Percentiles rank a stretch among this genome's conserved stretches.
phyloP scores from a whole-genome alignment of 1,140 invertebrate genomes.

The Dendrolimus kikuchii region DNA sequence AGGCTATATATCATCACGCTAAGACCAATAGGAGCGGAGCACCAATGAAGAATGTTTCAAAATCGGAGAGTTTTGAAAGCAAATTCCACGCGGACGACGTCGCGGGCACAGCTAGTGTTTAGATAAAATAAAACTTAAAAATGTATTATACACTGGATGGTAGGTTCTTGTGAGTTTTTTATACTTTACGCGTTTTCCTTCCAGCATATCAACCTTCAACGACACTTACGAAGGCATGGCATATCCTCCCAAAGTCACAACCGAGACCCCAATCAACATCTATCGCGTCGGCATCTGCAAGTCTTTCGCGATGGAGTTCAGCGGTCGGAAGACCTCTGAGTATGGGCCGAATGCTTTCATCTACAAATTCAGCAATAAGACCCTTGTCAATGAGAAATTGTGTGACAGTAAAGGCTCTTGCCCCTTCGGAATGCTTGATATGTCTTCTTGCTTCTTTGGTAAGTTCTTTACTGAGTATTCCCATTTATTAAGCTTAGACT shows the following conservation, averaged over 20 bases:
- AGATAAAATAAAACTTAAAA: too few species aligned
- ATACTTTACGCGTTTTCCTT: background rate
- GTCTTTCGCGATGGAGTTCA: constrained; percentile 8
- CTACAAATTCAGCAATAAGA: constrained; percentile 12
- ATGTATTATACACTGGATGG: too few species aligned
- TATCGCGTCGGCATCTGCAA: constrained; percentile 12
- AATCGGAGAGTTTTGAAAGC: too few species aligned
- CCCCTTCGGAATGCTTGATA: constrained; percentile 10
- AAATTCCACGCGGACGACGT: too few species aligned
- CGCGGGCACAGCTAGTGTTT: too few species aligned
- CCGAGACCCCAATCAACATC: constrained; percentile 11
- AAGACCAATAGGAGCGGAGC: too few species aligned
- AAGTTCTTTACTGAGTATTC: background rate
- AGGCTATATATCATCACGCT: too few species aligned
- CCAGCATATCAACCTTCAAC: constrained; percentile 4
- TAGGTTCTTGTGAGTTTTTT: too few species aligned
- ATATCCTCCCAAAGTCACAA: constrained; percentile 9
- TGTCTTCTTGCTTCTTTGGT: constrained; percentile 13
- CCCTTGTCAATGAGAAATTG: constrained; percentile 1
- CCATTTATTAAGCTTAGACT: too few species aligned
- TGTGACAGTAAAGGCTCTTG: constrained; percentile 5
- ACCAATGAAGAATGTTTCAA: too few species aligned
- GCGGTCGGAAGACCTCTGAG: constrained; percentile 5
- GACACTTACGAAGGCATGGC: constrained; percentile 15
- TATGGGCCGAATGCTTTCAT: constrained; percentile 11